These are phyloP conservation scores for Drosophila neonasuta DNA, from an alignment of 2,888 invertebrate genomes.

Conservation along the genomic window DNA sequence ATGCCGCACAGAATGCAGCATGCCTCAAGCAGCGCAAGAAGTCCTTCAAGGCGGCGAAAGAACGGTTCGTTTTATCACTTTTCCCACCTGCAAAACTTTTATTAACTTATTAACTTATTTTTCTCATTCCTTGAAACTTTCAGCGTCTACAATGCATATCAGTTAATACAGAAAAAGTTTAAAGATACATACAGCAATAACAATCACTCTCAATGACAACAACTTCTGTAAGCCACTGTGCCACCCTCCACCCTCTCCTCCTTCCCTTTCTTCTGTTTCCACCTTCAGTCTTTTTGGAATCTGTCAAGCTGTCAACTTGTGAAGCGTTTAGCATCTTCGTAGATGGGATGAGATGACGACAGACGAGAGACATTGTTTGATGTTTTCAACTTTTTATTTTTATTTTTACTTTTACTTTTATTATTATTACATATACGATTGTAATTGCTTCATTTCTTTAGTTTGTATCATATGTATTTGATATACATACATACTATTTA, in stretches of 20 bases:
- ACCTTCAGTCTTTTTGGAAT: neutral
- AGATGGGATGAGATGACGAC: slow-evolving; percentile 23
- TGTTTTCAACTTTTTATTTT: slow-evolving; percentile 69
- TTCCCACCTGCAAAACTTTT: neutral
- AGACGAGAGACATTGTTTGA: slow-evolving; percentile 26
- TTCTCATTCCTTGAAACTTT: neutral
- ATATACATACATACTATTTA: slow-evolving; percentile 57
- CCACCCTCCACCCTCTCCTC: slow-evolving; percentile 1
- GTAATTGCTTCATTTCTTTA: slow-evolving; percentile 77
- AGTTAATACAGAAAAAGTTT: slow-evolving; percentile 88
- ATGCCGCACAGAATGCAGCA: slow-evolving; percentile 71
- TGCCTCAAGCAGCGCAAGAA: slow-evolving; percentile 81
- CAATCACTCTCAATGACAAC: slow-evolving; percentile 67
- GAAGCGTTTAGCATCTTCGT: slow-evolving; percentile 21
- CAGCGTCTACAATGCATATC: slow-evolving; percentile 87
- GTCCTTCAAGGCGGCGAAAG: slow-evolving; percentile 82
- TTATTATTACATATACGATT: slow-evolving; percentile 77
- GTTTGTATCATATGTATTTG: slow-evolving; percentile 61
- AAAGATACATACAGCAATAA: slow-evolving; percentile 86
- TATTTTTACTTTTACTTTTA: slow-evolving; percentile 68
- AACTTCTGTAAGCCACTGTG: neutral
- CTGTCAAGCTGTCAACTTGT: slow-evolving; percentile 19
- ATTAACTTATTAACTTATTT: neutral
- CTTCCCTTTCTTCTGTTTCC: neutral
- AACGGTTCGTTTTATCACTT: slow-evolving; percentile 73